Evolutionary conservation across 1,140 invertebrate genomes (phyloP).

Genomic region (Amyelois transitella): DNA sequence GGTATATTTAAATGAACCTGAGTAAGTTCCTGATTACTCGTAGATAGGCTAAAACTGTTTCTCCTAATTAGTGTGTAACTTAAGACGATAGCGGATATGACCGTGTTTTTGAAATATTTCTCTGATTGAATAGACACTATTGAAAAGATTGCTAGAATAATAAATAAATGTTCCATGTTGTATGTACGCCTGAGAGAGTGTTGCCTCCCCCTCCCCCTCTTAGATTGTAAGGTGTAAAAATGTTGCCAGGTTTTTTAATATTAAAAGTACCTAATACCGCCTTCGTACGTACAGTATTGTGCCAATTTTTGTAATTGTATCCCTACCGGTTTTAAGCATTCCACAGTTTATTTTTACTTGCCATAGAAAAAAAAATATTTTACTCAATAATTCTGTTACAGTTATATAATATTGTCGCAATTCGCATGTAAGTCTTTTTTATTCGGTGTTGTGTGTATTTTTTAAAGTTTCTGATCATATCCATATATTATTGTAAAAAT

Average conservation of each 20-base stretch:
- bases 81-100: neutral
- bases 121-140: neutral
- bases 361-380: constrained; percentile 1
- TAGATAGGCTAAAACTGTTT: neutral
- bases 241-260: constrained; percentile 29
- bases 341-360: constrained; percentile 14
- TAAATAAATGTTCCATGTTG: constrained; percentile 27
- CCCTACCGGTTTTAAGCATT: constrained; percentile 19
- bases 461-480: no score
- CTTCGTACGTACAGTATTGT: constrained; percentile 26
- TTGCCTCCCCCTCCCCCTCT: no score
- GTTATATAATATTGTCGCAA: neutral
- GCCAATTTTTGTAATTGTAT: constrained; percentile 29
- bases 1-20: neutral
- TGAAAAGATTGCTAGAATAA: constrained; percentile 7
- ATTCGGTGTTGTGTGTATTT: no score
- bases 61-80: neutral
- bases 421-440: neutral
- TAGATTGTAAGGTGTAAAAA: constrained; percentile 28
- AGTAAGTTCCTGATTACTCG: neutral
- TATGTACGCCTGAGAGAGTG: constrained; percentile 23
- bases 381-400: neutral
- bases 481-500: no score
- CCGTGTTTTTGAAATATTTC: neutral
- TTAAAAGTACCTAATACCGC: constrained; percentile 25